Percentiles rank a stretch among this genome's conserved stretches.
Conservation (phyloP, 2,113 vertebrate genomes). For the Marcusenius ussheri region DNA sequence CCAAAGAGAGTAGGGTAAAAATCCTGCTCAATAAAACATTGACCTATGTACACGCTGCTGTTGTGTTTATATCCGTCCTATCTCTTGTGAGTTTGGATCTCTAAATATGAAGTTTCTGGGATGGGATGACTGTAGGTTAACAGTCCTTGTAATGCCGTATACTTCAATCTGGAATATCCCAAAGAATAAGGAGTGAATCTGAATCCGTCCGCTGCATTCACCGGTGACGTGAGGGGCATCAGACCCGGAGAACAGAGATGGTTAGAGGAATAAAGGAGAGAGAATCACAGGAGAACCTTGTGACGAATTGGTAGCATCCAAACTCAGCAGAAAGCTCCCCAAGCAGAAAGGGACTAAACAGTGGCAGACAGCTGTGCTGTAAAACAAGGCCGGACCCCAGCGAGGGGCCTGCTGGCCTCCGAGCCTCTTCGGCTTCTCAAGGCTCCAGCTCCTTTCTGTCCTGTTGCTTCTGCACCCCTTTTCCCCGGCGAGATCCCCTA, state of each 20-base stretch:
- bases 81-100: background rate
- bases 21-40: background rate
- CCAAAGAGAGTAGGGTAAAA: background rate
- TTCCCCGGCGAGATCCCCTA: too few relatives aligned
- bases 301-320: slow-evolving; percentile 29
- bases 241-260: background rate
- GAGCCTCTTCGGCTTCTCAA: background rate
- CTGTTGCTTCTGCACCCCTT: background rate
- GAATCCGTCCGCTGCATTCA: background rate
- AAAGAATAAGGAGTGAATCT: background rate
- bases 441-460: background rate
- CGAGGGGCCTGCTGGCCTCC: background rate
- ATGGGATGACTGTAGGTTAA: background rate
- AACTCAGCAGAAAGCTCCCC: background rate
- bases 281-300: background rate
- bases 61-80: background rate
- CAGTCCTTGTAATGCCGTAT: background rate
- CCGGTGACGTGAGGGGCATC: background rate
- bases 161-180: background rate
- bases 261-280: background rate
- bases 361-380: background rate
- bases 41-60: background rate
- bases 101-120: background rate
- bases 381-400: background rate
- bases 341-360: background rate